Evolutionary conservation across 2,797 vertebrate genomes (phyloP), one percentile per base, ranked within the genome.

Genomic region (Esox lucius): DNA sequence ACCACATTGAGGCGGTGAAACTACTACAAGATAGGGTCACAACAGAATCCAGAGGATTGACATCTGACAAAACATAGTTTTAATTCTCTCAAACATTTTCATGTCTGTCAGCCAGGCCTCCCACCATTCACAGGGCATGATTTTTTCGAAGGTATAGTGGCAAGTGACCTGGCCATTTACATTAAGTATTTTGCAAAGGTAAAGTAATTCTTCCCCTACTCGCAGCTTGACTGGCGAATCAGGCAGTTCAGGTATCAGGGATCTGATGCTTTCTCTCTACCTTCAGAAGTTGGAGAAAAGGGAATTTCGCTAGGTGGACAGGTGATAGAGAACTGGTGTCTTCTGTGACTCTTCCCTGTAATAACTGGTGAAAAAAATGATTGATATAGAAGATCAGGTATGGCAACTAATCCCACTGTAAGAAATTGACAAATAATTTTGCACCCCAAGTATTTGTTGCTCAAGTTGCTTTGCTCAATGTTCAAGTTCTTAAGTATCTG

Each of bases 1-100:
- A 5, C 70, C 76, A 78, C 69, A 81, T 80, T 65, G 64, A 53
- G 46, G 75, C 75, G 56, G 53, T 78, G 33, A 56, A 78, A 59
- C 26, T 28, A 76, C 46, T 81, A 42, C 35, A 78, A 33, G 33
- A 75, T 17, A 51, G 53, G 77, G 35, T 78, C 68, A 61, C 53
- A 2, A 9, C 61, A 64, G 17, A 72, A 11, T 59, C 71, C 24
- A 75, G 75, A 70, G 79, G 75, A 4, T 46, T 81, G 4, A 49
- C 76, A 26, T 70, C 53, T 77, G 78, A 86, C 68, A 82, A 78
- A 0, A 16, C 79, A n/a, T n/a, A n/a, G n/a, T 8, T 84, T 84
- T 22, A 82, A 83, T 49, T 28, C 73, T 13, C 61, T 78, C 11
- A 65, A 71, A 35, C 62, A 76, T 78, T 80, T 73, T 48, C 72